Base-by-base conservation (phyloP, 2,888 invertebrate genomes). In the Phengaris arion region DNA sequence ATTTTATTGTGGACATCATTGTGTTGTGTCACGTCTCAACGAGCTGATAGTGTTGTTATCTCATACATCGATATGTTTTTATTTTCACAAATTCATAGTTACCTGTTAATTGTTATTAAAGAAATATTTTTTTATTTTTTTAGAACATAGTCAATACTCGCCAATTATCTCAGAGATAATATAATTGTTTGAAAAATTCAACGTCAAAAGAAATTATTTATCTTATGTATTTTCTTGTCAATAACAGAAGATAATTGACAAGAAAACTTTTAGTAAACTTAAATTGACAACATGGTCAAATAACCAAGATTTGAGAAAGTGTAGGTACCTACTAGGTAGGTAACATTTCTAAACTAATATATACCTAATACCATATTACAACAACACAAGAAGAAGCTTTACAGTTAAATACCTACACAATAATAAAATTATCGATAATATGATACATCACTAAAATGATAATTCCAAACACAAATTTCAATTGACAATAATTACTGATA, bases 1-100 rank as follows among this genome's bases (percentile, higher is more conserved):
- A 87, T 90, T 90, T 91, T 90, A 89, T 88, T 87, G 85, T 84
- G 85, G 83, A 89, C 87, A 89, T 89, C 86, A 90, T 88, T 87
- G 85, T 80, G 78, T 80, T 81, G 77, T 79, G 77, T 77, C 75
- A 78, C 82, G 84, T 85, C 85, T 84, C 83, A 81, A 79, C 80
- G 83, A 82, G 81, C 78, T 79, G 76, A 74, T 85, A 86, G 87
- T 81, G 87, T 81, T 81, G 86, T 77, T 77, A 74, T 76, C 48
- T 76, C 4, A 10, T 6, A 69, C 6, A 69, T 69, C 69, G 48
- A 69, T 69, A 48, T 68, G 13, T 45, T 68, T 68, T 6, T 64
- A 22, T 64, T 64, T 35, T 64, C 22, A 22, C 22, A 22, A 7
- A 22, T 22, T 22, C 22, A 9, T 22, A 22, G 8, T 22, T 22